Evolutionary conservation across 2,113 vertebrate species (phyloP).

Genomic region (Actinemys pallida): DNA sequence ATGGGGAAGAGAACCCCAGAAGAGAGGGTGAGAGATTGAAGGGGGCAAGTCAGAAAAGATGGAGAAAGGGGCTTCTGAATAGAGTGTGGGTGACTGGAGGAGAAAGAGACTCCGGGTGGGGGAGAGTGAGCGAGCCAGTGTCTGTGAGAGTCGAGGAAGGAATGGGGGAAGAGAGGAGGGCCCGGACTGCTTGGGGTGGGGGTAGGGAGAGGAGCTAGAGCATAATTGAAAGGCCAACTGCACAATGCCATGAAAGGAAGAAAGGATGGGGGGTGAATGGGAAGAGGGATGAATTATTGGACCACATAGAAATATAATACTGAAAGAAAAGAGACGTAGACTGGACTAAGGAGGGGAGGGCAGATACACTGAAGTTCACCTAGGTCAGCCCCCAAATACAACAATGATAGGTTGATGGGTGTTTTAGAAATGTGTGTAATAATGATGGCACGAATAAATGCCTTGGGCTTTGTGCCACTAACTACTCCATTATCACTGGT

Average conservation of each 20-base stretch:
- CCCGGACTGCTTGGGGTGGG: fast-evolving
- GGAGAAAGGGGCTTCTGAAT: background rate
- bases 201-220: background rate
- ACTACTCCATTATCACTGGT: fast-evolving
- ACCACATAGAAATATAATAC: background rate
- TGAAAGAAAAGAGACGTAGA: background rate
- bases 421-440: conserved; percentile 50
- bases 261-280: background rate
- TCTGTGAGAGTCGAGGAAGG: background rate
- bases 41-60: background rate
- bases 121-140: background rate
- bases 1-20: background rate
- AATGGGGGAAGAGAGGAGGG: background rate
- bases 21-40: background rate
- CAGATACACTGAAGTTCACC: background rate
- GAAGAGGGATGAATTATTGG: fast-evolving
- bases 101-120: background rate
- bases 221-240: background rate
- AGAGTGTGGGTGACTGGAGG: background rate
- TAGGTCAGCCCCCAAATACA: background rate
- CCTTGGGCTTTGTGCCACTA: background rate
- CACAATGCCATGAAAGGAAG: background rate
- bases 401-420: conserved; percentile 40
- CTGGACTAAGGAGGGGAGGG: background rate
- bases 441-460: background rate